Evolutionary conservation across 1,140 invertebrate genomes (phyloP).

Genomic region (Formica exsecta): DNA sequence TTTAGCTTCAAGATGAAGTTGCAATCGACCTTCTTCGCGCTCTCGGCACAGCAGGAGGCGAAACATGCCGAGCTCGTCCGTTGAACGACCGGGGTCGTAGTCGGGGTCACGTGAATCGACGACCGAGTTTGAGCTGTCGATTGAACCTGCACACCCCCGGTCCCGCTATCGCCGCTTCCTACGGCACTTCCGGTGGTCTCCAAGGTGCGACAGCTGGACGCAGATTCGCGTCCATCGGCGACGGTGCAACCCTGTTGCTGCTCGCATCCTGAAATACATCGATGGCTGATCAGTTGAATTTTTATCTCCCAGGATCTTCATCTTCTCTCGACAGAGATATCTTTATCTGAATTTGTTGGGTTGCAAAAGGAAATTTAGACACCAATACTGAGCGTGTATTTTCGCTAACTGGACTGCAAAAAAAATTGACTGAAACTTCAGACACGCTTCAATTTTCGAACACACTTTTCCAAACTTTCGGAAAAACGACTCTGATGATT

Average conservation of each 20-base stretch:
- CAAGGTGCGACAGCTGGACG: constrained; percentile 79
- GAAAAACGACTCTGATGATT: too few relatives aligned
- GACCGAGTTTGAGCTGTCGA: constrained; percentile 80
- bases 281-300: neutral
- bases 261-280: constrained; percentile 78
- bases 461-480: too few relatives aligned
- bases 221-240: constrained; percentile 77
- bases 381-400: neutral
- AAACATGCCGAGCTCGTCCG: constrained; percentile 79
- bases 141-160: constrained; percentile 59
- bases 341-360: neutral
- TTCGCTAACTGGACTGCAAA: neutral
- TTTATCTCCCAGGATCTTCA: neutral
- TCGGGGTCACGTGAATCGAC: constrained; percentile 74
- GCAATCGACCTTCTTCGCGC: constrained; percentile 81
- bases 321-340: neutral
- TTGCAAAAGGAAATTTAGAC: neutral
- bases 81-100: constrained; percentile 75
- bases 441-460: too few relatives aligned
- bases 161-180: constrained; percentile 66
- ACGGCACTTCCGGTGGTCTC: constrained; percentile 74
- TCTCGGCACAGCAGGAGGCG: constrained; percentile 83
- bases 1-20: neutral
- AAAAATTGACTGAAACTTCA: too few relatives aligned
- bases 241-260: constrained; percentile 79